phyloP scores from a whole-genome alignment of 2,113 vertebrate species.

The Bufo gargarizans region DNA sequence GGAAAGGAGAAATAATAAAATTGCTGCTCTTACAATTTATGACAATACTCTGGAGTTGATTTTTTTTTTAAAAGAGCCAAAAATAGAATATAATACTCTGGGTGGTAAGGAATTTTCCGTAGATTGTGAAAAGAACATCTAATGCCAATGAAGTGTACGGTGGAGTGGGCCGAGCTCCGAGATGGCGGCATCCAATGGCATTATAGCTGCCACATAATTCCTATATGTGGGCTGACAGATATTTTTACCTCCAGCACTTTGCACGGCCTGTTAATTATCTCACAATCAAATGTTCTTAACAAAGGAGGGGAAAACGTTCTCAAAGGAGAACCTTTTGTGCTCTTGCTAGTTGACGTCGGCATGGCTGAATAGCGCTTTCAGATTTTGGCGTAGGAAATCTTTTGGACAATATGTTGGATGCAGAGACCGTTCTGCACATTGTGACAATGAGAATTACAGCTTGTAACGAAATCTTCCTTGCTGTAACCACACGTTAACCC shows the following conservation, averaged over 20 bases:
- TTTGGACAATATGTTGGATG: not conserved
- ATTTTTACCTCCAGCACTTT: slow-evolving; percentile 3
- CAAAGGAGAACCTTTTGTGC: not conserved
- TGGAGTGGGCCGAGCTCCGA: not conserved
- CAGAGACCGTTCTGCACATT: not conserved
- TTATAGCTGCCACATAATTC: not conserved
- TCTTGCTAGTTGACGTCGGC: not conserved
- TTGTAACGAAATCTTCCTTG: not conserved
- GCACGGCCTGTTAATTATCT: not conserved
- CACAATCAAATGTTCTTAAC: slow-evolving; percentile 1
- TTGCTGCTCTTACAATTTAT: not conserved
- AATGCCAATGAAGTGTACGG: not conserved
- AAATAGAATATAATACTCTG: not conserved
- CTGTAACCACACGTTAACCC: not conserved
- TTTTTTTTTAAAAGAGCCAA: not conserved
- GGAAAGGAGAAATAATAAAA: no score
- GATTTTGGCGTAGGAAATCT: not conserved
- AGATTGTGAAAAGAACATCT: not conserved
- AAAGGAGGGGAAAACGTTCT: not conserved
- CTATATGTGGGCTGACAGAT: not conserved
- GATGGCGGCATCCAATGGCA: not conserved
- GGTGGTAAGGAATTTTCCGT: not conserved
- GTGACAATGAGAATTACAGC: not conserved
- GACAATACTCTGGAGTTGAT: not conserved
- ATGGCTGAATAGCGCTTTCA: not conserved